Evolutionary conservation across 2,797 vertebrate species (phyloP).

Genomic region (Halcyon badia): DNA sequence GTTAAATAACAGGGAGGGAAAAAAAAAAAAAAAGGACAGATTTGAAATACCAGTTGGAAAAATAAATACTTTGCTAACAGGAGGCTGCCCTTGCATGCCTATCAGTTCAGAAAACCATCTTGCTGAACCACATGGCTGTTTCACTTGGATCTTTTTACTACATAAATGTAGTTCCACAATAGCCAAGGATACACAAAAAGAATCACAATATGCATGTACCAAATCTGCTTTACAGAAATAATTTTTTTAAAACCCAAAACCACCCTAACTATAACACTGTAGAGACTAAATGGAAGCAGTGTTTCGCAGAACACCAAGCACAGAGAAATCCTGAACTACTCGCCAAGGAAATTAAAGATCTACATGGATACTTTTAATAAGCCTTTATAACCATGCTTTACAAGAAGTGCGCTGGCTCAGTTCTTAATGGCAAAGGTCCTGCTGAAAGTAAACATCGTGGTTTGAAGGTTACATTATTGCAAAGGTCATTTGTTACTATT

Average conservation of each 20-base stretch:
- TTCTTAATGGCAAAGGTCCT: constrained; percentile 28
- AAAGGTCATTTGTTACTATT: background rate
- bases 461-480: constrained; percentile 32
- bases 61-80: background rate
- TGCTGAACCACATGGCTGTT: constrained; percentile 2
- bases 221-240: constrained; percentile 1
- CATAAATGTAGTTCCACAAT: background rate
- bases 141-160: background rate
- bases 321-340: background rate
- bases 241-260: background rate
- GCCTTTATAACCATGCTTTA: background rate
- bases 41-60: constrained; percentile 2
- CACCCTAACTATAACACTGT: background rate
- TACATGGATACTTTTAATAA: constrained; percentile 25
- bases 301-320: background rate
- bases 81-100: background rate
- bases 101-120: background rate
- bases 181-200: background rate
- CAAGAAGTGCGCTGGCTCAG: background rate
- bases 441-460: constrained; percentile 39
- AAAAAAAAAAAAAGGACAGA: background rate
- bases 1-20: background rate
- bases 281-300: background rate
- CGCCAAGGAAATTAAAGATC: background rate
- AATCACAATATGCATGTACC: background rate